phyloP scores from a whole-genome alignment of 2,888 invertebrate species.

The Copidosoma aretas region DNA sequence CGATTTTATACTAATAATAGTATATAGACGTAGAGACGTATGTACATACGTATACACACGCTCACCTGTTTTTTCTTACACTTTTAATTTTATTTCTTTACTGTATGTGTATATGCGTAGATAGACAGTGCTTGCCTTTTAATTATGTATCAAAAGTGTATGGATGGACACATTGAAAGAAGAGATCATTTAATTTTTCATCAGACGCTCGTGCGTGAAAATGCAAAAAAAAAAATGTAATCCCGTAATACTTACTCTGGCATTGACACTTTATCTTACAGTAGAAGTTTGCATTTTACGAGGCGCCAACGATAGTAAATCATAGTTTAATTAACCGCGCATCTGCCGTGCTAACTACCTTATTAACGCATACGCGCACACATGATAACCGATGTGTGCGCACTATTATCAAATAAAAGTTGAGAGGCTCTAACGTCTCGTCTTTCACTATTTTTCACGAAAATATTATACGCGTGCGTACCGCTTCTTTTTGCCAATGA shows the following conservation, averaged over 20 bases:
- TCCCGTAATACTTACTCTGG: neutral
- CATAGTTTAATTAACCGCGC: conserved; percentile 32
- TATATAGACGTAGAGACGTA: no score
- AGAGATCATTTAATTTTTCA: neutral
- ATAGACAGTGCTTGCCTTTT: neutral
- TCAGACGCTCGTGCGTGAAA: neutral
- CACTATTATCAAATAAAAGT: no score
- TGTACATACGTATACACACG: no score
- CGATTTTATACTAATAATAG: conserved; percentile 1
- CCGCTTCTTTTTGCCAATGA: no score
- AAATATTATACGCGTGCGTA: no score
- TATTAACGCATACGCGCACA: conserved; percentile 7
- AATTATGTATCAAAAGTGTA: neutral
- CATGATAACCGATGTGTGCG: neutral
- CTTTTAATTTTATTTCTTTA: no score
- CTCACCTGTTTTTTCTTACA: no score
- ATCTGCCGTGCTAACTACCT: conserved; percentile 21
- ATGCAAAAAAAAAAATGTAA: neutral
- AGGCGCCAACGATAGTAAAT: conserved; percentile 32
- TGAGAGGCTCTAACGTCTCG: no score
- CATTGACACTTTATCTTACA: conserved; percentile 21
- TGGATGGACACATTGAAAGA: neutral
- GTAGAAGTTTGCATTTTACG: conserved; percentile 34
- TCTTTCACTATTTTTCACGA: no score
- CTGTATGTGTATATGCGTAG: no score